Evolutionary conservation across 2,797 vertebrate species (phyloP), one percentile per base, ranked within the genome.

Genomic region (Oreochromis mossambicus): DNA sequence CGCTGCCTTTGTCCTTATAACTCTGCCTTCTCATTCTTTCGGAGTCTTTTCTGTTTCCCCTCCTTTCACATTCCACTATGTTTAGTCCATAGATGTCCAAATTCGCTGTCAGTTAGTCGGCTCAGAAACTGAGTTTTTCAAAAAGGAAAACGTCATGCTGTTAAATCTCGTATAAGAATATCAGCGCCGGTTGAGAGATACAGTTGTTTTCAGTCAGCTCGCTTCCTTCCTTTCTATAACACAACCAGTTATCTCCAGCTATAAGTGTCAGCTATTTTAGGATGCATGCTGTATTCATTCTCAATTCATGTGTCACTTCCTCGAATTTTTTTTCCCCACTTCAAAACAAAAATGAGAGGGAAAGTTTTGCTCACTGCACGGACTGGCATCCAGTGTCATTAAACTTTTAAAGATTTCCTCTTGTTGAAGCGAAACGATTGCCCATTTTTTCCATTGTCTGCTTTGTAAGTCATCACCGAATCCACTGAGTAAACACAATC

Each of bases 191-290:
- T 68, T 88, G 83, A 82, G 84, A 83, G 86, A 87, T 84, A 54
- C 8, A 54, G 73, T 82, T 86, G 82, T 87, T 92, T 88, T 86
- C 79, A 80, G 50, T 88, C 78, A 38, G 21, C 83, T 82, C 3
- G 46, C 89, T 93, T 93, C 92, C 82, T 91, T 89, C 79, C 79
- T 87, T 68, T 81, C 79, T 85, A 80, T 55, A 88, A 83, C 86
- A 82, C 86, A 83, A 63, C 36, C 82, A 73, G 63, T 87, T 93
- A 91, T 93, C 89, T 93, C 46, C 88, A 52, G 32, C 79, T 61
- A 85, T 68, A 86, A 91, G 89, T 87, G 83, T 87, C 81, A 84
- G 84, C 87, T 95, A 94, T 94, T 95, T 93, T 91, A 79, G 84
- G 90, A 90, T 75, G 51, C 78, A 50, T 82, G 88, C 4, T 77